phyloP scores from a whole-genome alignment of 2,888 invertebrate species.

The Alloplasta piceator region DNA sequence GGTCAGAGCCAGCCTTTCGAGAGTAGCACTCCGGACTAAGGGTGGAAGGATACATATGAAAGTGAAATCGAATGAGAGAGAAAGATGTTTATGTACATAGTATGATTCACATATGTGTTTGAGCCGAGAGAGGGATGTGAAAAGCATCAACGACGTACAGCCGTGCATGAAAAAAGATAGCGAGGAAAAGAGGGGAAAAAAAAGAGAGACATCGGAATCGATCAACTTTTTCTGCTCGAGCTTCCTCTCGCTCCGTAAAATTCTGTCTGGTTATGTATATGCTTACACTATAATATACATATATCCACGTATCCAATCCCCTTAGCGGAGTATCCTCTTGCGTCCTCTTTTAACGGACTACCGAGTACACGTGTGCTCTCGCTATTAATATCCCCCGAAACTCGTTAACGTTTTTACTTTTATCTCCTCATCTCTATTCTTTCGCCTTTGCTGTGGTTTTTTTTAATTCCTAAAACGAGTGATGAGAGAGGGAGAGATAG shows the following conservation, averaged over 20 bases:
- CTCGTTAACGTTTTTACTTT: conserved; percentile 54
- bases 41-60: conserved; percentile 2
- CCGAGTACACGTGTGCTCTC: conserved; percentile 50
- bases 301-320: neutral
- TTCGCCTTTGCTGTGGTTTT: neutral
- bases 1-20: conserved; percentile 11
- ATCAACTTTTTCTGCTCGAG: conserved; percentile 44
- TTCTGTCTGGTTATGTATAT: neutral
- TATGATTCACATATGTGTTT: conserved; percentile 9
- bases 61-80: conserved; percentile 33
- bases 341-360: conserved; percentile 45
- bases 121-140: conserved; percentile 34
- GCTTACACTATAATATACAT: neutral
- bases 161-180: conserved; percentile 28
- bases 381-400: conserved; percentile 22
- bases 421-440: conserved; percentile 7
- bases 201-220: conserved; percentile 45
- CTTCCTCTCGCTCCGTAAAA: conserved; percentile 20
- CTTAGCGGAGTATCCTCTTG: conserved; percentile 19
- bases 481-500: conserved; percentile 11
- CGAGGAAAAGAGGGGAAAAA: conserved; percentile 19
- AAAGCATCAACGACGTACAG: conserved; percentile 30
- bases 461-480: neutral
- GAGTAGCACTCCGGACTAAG: conserved; percentile 29
- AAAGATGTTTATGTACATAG: neutral